These are phyloP conservation scores for Campoplex capitator DNA, from an alignment of 2,888 invertebrate species.

Conservation along the genomic window DNA sequence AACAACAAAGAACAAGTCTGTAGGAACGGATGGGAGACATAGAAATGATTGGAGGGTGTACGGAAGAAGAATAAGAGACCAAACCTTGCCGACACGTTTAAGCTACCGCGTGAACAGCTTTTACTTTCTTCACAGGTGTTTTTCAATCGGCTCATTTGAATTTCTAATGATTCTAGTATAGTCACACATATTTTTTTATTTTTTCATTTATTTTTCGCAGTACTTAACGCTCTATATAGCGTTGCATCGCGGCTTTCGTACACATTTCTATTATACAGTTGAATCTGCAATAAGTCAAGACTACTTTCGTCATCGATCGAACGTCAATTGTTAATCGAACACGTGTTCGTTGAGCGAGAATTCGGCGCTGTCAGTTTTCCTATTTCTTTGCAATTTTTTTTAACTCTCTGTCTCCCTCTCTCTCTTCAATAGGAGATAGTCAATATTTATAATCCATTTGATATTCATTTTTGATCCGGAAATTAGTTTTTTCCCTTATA, in stretches of 20 bases:
- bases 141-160: conserved; percentile 72
- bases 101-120: conserved; percentile 45
- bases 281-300: neutral
- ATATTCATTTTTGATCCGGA: neutral
- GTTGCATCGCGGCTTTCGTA: neutral
- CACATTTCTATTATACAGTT: neutral
- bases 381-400: neutral
- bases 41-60: conserved; percentile 46
- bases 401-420: neutral
- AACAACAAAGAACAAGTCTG: neutral
- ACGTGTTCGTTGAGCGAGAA: too few relatives aligned
- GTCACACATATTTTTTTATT: neutral
- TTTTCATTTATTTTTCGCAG: neutral
- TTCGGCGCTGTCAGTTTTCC: neutral
- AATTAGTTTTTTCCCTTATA: neutral
- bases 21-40: conserved; percentile 21
- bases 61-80: conserved; percentile 32
- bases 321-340: neutral
- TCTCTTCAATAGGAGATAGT: too few relatives aligned
- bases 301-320: neutral
- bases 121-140: conserved; percentile 55
- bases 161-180: conserved; percentile 69
- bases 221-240: neutral
- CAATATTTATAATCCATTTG: too few relatives aligned
- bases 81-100: conserved; percentile 54